phyloP scores from a whole-genome alignment of 2,113 vertebrate genomes.

The Pleuronectes platessa region DNA sequence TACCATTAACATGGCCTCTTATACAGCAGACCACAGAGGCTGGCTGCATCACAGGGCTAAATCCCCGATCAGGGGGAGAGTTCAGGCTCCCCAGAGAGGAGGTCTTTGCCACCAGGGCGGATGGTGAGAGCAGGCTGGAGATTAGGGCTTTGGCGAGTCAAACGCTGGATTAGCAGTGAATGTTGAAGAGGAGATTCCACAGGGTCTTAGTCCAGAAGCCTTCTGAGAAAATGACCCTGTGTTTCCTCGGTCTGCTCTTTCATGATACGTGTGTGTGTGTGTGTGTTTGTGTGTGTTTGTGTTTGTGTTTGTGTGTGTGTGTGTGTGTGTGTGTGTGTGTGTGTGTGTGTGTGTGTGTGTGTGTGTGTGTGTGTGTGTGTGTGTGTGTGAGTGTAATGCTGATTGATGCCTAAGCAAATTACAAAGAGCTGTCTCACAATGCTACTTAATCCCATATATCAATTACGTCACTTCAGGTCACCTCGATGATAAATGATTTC shows the following conservation, averaged over 20 bases:
- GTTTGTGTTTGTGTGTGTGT: constrained; percentile 9
- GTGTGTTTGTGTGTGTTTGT: constrained; percentile 14
- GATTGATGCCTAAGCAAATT: constrained; percentile 9
- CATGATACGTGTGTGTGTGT: not conserved
- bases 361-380: constrained; percentile 9
- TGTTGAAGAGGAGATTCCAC: constrained; percentile 32
- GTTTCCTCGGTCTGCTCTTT: constrained; percentile 12
- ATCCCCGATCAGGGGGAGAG: constrained; percentile 53
- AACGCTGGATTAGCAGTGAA: constrained; percentile 56
- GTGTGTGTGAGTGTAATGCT: constrained; percentile 7
- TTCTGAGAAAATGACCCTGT: constrained; percentile 28
- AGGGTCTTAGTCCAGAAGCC: constrained; percentile 25
- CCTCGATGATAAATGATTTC: not conserved
- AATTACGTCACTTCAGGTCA: constrained; percentile 17
- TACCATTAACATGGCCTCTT: constrained; percentile 53
- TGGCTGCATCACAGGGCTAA: constrained; percentile 34
- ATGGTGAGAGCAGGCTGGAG: constrained; percentile 44
- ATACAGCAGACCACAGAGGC: constrained; percentile 44
- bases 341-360: constrained; percentile 8
- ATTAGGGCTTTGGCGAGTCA: constrained; percentile 62
- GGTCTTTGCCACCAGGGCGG: constrained; percentile 44
- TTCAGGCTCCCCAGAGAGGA: constrained; percentile 41
- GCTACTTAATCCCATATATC: constrained; percentile 21
- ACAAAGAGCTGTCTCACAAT: constrained; percentile 11
- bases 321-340: constrained; percentile 7